These are phyloP conservation scores for Stichodactyla mertensii DNA, from an alignment of 64 coral and sea anemone genomes.

Conservation along the genomic window DNA sequence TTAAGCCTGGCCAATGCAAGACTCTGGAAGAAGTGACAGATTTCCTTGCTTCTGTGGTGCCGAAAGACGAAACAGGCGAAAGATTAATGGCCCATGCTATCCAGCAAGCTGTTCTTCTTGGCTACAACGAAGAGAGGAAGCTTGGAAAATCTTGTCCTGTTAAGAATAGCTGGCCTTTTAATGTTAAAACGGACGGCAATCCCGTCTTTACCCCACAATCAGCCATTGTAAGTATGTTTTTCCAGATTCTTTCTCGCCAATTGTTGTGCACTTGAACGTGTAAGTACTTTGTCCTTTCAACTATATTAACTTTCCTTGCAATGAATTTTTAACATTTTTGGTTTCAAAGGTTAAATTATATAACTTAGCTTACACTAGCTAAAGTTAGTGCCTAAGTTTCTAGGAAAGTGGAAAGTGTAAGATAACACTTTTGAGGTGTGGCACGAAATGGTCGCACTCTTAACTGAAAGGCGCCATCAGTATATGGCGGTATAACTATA, in stretches of 20 bases:
- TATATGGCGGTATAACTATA: too few species aligned
- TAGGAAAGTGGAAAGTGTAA: too few species aligned
- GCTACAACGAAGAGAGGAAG: slow-evolving; percentile 1
- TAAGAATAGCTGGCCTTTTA: not conserved
- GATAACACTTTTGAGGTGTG: too few species aligned
- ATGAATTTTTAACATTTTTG: too few species aligned
- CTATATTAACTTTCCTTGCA: too few species aligned
- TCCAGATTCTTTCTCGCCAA: not conserved
- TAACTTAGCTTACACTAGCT: too few species aligned
- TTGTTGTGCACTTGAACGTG: too few species aligned
- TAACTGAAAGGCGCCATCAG: too few species aligned
- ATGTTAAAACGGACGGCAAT: not conserved
- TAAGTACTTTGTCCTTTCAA: too few species aligned
- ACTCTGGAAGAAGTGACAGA: not conserved
- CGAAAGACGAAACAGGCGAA: not conserved
- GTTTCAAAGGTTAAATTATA: too few species aligned
- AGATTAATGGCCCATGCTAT: not conserved
- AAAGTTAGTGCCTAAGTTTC: too few species aligned
- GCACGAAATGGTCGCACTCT: too few species aligned
- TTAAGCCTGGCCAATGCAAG: not conserved
- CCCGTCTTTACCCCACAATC: not conserved
- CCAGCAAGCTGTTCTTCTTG: slow-evolving; percentile 7
- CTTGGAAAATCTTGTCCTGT: not conserved
- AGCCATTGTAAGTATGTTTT: not conserved
- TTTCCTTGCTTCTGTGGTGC: not conserved